Base-by-base conservation (phyloP, 64 coral and sea anemone genomes). In the Porites lutea region DNA sequence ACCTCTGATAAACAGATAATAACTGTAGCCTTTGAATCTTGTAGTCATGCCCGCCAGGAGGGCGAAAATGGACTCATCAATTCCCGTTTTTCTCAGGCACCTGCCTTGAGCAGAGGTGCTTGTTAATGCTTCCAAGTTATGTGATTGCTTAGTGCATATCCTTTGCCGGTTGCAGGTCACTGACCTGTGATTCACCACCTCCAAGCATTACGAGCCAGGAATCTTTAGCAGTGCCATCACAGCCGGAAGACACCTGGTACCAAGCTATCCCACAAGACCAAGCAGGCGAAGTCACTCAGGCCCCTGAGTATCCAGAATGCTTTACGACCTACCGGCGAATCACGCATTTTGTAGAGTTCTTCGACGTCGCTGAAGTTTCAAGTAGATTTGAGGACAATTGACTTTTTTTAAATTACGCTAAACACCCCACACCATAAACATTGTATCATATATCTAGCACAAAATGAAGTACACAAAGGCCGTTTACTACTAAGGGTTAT, bases 241-340 rank as follows among this genome's bases (percentile, higher is more conserved):
- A 48, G 8, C 18, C 60, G 13, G 19, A 21, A 19, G 78, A 91
- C 19, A 59, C 22, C 72, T 87, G 82, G 82, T 77, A 86, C 74
- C 82, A 49, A 22, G 78, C 63, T 16, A 47, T 52, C 19, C 81
- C 72, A 57, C 59, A 86, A 87, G 91, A 86, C 27, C 52, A 59
- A 46, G 58, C 59, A 16, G 48, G 18, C 48, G 65, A 63, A 71
- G 43, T 18, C 3, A 16, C 14, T 47, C 46, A 57, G 13, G 16
- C 65, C 58, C n/a, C 47, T 20, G 16, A 70, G 47, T 72, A 51
- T 52, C 74, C 91, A 78, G 59, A 87, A 73, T 83, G 91, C 19
- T 93, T 50, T 45, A 87, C 91, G 45, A 87, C 91, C 5, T 93
- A 87, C 50, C 53, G 91, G 48, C 78, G 91, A 49, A 93, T 87